A percentile compares a stretch with the other conserved stretches of the same genome.
phyloP scores from a whole-genome alignment of 2,888 invertebrate genomes.

The Abscondita cerata region DNA sequence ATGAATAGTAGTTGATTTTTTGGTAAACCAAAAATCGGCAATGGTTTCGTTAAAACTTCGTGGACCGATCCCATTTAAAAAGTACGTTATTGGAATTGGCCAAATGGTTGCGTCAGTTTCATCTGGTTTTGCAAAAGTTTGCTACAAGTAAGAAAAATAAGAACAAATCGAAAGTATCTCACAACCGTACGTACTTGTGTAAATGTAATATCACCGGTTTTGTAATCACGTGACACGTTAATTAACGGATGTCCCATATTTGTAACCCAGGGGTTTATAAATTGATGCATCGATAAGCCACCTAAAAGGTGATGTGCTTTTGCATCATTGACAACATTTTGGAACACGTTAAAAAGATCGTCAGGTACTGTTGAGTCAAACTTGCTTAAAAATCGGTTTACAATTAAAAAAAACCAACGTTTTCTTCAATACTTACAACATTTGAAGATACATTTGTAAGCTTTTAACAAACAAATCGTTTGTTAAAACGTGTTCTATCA shows the following conservation, averaged over 20 bases:
- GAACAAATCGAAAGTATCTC: not conserved
- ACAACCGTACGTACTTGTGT: not conserved
- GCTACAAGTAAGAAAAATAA: too few relatives aligned
- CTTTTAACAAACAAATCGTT: not conserved
- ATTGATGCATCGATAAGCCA: not conserved
- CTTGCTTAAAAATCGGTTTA: not conserved
- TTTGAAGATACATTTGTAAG: not conserved
- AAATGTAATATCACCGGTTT: not conserved
- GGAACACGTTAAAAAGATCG: not conserved
- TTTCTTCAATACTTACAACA: not conserved
- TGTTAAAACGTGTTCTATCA: constrained; percentile 9
- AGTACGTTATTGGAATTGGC: not conserved
- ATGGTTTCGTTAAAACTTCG: not conserved
- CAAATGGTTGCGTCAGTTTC: not conserved
- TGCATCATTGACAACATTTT: not conserved
- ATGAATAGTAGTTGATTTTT: not conserved
- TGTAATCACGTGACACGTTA: not conserved
- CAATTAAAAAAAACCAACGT: not conserved
- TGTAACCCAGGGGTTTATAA: not conserved
- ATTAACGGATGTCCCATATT: not conserved
- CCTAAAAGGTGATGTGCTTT: not conserved
- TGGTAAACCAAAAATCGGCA: not conserved
- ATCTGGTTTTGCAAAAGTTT: not conserved
- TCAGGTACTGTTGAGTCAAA: not conserved
- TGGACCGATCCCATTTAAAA: too few relatives aligned